These are phyloP conservation scores for Scartelaos histophorus DNA, from an alignment of 2,113 vertebrate genomes.

Conservation along the genomic window DNA sequence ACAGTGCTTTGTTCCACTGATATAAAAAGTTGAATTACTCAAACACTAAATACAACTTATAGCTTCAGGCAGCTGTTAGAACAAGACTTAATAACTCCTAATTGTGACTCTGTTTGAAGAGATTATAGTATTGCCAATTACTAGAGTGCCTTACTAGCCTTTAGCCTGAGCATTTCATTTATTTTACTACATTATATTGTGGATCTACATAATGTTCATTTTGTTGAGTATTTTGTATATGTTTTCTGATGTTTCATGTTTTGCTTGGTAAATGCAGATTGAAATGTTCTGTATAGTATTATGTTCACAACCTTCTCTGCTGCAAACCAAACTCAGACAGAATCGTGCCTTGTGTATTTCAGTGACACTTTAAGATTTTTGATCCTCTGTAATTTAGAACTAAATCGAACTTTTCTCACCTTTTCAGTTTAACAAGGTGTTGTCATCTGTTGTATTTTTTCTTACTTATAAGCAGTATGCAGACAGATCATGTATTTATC, in stretches of 20 bases:
- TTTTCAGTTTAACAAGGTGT: too few species aligned
- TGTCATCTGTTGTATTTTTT: too few species aligned
- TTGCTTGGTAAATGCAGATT: not conserved
- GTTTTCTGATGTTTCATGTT: too few species aligned
- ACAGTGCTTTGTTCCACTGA: conserved; percentile 50
- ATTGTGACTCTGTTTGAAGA: not conserved
- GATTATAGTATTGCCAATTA: not conserved
- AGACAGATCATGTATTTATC: too few species aligned
- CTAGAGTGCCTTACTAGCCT: not conserved
- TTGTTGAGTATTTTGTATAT: not conserved
- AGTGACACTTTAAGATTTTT: too few species aligned
- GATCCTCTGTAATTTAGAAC: too few species aligned
- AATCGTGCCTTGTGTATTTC: too few species aligned
- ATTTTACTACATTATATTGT: not conserved
- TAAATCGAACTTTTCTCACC: too few species aligned
- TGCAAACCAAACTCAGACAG: too few species aligned
- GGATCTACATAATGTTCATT: not conserved
- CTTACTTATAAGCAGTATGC: too few species aligned
- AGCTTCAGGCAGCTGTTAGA: not conserved
- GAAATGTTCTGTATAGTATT: too few species aligned
- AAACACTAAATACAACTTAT: not conserved
- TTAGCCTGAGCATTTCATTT: not conserved
- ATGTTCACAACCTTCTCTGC: too few species aligned
- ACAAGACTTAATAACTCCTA: not conserved
- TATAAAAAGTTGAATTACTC: conserved; percentile 4